phyloP scores from a whole-genome alignment of 1,140 invertebrate species.

The Zaprionus vittiger region DNA sequence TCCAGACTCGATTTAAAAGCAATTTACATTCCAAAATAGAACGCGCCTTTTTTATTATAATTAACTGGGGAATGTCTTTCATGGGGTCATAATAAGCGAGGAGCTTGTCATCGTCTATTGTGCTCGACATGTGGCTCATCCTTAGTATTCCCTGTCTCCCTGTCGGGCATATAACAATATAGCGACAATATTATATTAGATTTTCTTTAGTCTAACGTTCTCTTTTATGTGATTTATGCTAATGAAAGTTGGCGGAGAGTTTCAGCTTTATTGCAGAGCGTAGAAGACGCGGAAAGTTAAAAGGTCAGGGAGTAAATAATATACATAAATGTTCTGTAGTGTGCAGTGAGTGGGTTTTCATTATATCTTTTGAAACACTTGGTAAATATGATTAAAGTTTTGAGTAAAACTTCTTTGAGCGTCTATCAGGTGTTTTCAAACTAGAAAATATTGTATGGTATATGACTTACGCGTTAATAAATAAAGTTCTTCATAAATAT shows the following conservation, averaged over 20 bases:
- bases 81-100: conserved; percentile 8
- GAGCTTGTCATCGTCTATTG: background rate
- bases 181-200: conserved; percentile 3
- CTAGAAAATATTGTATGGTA: too few species aligned
- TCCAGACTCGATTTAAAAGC: conserved; percentile 65
- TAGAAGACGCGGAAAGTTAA: background rate
- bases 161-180: background rate
- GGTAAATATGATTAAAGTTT: too few species aligned
- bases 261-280: background rate
- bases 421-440: too few species aligned
- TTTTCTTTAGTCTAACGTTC: background rate
- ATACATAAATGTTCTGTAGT: background rate
- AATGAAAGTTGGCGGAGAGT: background rate
- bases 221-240: conserved; percentile 8
- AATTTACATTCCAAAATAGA: conserved; percentile 77
- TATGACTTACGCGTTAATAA: too few species aligned
- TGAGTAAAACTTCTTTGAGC: too few species aligned
- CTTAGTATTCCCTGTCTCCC: background rate
- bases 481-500: background rate
- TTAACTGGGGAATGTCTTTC: conserved; percentile 54
- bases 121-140: conserved; percentile 17
- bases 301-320: background rate
- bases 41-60: conserved; percentile 75
- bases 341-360: background rate
- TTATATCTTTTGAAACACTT: background rate